These are phyloP conservation scores for Rhinichthys osculus DNA, from an alignment of 2,797 vertebrate genomes.

Conservation along the genomic window DNA sequence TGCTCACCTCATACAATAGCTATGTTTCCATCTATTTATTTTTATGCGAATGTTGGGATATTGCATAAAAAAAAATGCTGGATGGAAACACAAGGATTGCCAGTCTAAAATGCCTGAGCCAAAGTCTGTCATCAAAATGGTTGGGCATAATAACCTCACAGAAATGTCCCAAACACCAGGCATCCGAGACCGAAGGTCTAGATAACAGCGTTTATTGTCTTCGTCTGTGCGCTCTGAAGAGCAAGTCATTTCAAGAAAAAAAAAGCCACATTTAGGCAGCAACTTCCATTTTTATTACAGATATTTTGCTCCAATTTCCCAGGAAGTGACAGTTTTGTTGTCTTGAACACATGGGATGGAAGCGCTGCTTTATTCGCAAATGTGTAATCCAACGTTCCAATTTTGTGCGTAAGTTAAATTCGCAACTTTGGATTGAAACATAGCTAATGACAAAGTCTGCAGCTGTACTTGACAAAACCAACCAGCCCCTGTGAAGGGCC, in stretches of 20 bases:
- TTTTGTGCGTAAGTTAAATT: neutral
- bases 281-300: neutral
- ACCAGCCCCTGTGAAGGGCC: conserved; percentile 19
- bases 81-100: neutral
- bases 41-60: neutral
- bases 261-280: neutral
- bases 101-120: neutral
- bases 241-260: neutral
- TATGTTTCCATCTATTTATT: neutral
- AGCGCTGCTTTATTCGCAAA: neutral
- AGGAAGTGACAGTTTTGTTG: neutral
- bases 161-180: neutral
- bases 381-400: neutral
- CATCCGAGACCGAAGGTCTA: neutral
- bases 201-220: neutral
- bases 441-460: conserved; percentile 52
- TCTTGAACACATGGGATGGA: neutral
- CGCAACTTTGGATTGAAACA: neutral
- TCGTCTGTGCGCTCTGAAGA: neutral
- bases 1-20: conserved; percentile 22
- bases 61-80: neutral
- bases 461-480: conserved; percentile 60
- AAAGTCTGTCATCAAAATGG: neutral
- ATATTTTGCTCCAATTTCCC: neutral
- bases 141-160: neutral